These are phyloP conservation scores for Brachionus plicatilis DNA, from an alignment of 1,140 invertebrate genomes.

Conservation along the genomic window DNA sequence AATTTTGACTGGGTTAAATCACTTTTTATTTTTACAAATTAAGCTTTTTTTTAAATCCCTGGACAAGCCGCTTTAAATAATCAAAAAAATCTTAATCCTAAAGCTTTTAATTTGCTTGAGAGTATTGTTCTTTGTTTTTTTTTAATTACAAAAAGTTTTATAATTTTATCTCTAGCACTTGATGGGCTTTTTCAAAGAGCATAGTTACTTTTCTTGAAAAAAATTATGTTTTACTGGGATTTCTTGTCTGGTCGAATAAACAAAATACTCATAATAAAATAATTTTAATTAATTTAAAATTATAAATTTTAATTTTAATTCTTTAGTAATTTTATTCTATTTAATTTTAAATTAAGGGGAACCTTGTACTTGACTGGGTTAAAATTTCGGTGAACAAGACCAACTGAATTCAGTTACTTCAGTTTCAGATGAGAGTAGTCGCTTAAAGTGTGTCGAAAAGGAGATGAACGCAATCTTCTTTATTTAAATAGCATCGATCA, in stretches of 20 bases:
- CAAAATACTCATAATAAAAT: not conserved
- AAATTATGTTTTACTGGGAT: not conserved
- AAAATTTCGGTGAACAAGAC: no score
- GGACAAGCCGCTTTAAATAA: not conserved
- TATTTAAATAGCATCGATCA: no score
- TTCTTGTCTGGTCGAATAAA: not conserved
- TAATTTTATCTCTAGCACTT: not conserved
- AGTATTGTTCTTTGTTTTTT: not conserved
- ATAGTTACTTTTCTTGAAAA: not conserved
- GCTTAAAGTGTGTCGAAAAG: no score
- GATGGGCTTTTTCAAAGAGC: not conserved
- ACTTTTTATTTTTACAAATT: not conserved
- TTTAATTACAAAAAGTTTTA: not conserved
- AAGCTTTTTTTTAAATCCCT: not conserved
- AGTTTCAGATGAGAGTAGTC: no score
- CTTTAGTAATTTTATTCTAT: no score
- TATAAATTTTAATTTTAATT: no score
- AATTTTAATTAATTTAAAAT: not conserved
- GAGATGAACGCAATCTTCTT: no score
- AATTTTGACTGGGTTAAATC: not conserved
- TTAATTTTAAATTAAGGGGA: no score
- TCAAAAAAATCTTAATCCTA: not conserved
- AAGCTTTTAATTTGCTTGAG: not conserved
- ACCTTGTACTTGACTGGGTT: no score
- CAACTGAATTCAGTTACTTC: no score